Evolutionary conservation across 1,140 invertebrate species (phyloP).

Genomic region (Atta colombica): DNA sequence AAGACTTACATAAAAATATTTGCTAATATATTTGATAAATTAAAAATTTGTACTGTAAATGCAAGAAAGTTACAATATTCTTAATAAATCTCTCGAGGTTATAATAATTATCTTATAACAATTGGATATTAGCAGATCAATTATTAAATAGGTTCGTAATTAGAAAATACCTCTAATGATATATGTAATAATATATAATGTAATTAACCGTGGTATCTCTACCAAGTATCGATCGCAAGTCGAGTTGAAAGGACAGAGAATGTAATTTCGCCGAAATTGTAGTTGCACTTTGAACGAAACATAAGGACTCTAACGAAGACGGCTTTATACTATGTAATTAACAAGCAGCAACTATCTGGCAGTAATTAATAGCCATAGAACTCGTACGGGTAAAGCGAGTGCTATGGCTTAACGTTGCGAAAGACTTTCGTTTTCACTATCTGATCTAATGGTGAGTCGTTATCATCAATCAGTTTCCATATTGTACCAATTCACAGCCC

Average conservation of each 20-base stretch:
- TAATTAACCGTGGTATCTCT: not conserved
- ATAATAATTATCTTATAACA: no score
- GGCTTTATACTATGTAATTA: constrained; percentile 44
- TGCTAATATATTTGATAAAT: not conserved
- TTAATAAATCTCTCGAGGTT: not conserved
- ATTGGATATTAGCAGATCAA: not conserved
- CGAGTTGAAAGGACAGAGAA: not conserved
- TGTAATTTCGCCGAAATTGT: constrained; percentile 24
- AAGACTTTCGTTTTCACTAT: constrained; percentile 55
- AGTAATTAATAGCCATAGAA: constrained; percentile 47
- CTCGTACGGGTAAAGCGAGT: constrained; percentile 1
- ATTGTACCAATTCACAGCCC: constrained; percentile 56
- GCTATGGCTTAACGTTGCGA: constrained; percentile 29
- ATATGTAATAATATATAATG: not conserved
- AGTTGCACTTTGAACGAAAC: constrained; percentile 29
- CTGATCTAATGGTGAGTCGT: constrained; percentile 49
- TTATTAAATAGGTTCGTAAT: constrained; percentile 24
- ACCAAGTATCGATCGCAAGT: constrained; percentile 20
- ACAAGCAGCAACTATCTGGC: constrained; percentile 40
- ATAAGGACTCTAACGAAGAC: constrained; percentile 52
- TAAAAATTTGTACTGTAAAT: not conserved
- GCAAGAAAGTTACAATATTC: not conserved
- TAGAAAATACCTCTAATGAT: not conserved
- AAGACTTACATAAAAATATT: not conserved
- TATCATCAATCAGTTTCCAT: constrained; percentile 57